phyloP scores from a whole-genome alignment of 2,113 vertebrate species.

The Pseudois nayaur region DNA sequence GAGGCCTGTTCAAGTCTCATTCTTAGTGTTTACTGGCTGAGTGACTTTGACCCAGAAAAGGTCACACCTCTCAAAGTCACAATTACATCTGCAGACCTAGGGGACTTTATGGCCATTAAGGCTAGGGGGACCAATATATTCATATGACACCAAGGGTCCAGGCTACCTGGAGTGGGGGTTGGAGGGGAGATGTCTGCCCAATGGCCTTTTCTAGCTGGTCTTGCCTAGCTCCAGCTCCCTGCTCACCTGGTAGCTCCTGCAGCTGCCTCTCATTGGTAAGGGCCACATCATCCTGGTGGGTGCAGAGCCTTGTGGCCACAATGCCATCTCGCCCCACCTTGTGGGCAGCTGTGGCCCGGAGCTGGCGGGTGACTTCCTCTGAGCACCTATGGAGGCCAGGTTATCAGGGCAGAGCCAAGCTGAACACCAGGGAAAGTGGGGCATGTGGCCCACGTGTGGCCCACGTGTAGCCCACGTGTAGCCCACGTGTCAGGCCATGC shows the following conservation, averaged over 20 bases:
- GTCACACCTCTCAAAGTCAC: not conserved
- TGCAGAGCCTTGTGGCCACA: slow-evolving; percentile 95
- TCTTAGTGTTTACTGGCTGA: not conserved
- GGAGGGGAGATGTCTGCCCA: not conserved
- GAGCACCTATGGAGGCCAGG: slow-evolving; percentile 84
- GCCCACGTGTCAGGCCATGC: not conserved
- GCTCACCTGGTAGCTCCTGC: slow-evolving; percentile 89
- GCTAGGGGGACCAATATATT: not conserved
- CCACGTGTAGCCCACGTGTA: too few relatives aligned
- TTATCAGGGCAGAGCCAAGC: slow-evolving; percentile 1
- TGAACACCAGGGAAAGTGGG: not conserved
- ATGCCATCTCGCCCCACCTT: slow-evolving; percentile 91
- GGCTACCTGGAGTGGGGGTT: not conserved
- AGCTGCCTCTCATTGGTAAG: slow-evolving; percentile 90
- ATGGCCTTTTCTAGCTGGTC: not conserved
- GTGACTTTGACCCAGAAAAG: not conserved
- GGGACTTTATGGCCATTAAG: not conserved
- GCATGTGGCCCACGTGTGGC: not conserved
- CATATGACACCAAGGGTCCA: not conserved
- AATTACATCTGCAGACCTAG: not conserved
- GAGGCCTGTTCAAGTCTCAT: not conserved
- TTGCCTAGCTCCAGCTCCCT: not conserved
- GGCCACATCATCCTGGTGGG: slow-evolving; percentile 96
- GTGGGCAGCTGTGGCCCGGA: slow-evolving; percentile 85
- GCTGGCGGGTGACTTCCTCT: slow-evolving; percentile 87